Conservation (phyloP, 2,113 vertebrate species). For the Lonchura striata region DNA sequence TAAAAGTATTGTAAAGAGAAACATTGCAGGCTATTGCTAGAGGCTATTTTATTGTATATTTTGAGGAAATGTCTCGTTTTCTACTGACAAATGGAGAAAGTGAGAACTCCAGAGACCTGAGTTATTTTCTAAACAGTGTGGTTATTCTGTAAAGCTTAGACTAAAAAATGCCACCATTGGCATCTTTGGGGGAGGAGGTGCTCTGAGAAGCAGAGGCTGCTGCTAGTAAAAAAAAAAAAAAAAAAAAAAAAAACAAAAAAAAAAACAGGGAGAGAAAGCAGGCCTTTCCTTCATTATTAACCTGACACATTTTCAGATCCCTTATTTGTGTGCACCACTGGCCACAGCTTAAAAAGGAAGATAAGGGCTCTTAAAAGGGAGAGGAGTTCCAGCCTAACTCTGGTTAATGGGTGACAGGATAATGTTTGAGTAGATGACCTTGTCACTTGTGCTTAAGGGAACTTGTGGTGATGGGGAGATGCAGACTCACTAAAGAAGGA, state of each 20-base stretch:
- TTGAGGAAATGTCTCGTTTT: conserved; percentile 48
- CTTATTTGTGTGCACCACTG: not conserved
- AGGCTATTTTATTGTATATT: conserved; percentile 58
- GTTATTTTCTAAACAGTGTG: conserved; percentile 36
- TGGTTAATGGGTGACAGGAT: not conserved
- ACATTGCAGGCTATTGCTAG: conserved; percentile 41
- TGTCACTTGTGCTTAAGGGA: not conserved
- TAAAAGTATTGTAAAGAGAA: conserved; percentile 41
- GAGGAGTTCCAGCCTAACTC: not conserved
- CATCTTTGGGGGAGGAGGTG: not conserved
- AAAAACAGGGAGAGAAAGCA: rapidly evolving
- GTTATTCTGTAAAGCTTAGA: conserved; percentile 25
- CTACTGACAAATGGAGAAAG: conserved; percentile 53
- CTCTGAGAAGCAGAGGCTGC: not conserved
- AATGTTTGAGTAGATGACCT: not conserved
- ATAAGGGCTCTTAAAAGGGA: not conserved
- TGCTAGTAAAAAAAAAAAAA: not conserved
- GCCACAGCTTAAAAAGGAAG: not conserved
- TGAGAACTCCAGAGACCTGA: conserved; percentile 20
- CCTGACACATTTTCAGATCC: not conserved
- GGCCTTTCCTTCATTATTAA: not conserved
- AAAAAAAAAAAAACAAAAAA: not conserved
- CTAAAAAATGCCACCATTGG: conserved; percentile 1
- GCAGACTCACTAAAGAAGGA: not conserved
- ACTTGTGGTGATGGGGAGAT: not conserved